These are phyloP conservation scores for Aspidiotus rigidus DNA, from an alignment of 2,888 invertebrate genomes.

Conservation along the genomic window DNA sequence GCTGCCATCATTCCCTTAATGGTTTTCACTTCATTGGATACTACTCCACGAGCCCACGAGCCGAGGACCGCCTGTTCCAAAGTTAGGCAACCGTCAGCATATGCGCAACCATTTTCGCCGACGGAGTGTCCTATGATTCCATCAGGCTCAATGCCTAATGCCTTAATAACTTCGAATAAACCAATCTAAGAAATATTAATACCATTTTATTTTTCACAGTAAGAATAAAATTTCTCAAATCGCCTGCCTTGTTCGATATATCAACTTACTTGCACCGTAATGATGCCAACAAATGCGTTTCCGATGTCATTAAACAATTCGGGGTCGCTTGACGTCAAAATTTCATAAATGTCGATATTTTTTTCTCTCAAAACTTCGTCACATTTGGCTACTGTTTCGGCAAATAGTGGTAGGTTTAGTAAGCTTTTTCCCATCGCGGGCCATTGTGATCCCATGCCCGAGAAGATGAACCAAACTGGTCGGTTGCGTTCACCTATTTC, in stretches of 20 bases:
- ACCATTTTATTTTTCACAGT: too few species aligned
- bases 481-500: conserved; percentile 37
- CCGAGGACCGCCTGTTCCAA: conserved; percentile 53
- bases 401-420: conserved; percentile 63
- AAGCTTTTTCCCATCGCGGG: conserved; percentile 69
- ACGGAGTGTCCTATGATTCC: conserved; percentile 63
- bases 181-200: conserved; percentile 47
- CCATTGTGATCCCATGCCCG: conserved; percentile 75
- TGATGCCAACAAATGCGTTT: conserved; percentile 64
- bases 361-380: conserved; percentile 54
- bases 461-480: conserved; percentile 59
- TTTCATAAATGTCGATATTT: conserved; percentile 55
- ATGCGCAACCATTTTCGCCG: conserved; percentile 56
- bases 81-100: conserved; percentile 55
- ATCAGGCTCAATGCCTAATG: conserved; percentile 57
- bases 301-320: conserved; percentile 58
- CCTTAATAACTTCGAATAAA: conserved; percentile 53
- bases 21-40: conserved; percentile 44
- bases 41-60: conserved; percentile 51
- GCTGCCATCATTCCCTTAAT: conserved; percentile 49
- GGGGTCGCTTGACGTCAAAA: conserved; percentile 54
- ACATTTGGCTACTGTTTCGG: conserved; percentile 58
- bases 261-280: conserved; percentile 51
- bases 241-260: background rate
- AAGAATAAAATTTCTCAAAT: too few species aligned